Evolutionary conservation across 2,888 invertebrate genomes (phyloP).

Genomic region (Trimorus sp.): DNA sequence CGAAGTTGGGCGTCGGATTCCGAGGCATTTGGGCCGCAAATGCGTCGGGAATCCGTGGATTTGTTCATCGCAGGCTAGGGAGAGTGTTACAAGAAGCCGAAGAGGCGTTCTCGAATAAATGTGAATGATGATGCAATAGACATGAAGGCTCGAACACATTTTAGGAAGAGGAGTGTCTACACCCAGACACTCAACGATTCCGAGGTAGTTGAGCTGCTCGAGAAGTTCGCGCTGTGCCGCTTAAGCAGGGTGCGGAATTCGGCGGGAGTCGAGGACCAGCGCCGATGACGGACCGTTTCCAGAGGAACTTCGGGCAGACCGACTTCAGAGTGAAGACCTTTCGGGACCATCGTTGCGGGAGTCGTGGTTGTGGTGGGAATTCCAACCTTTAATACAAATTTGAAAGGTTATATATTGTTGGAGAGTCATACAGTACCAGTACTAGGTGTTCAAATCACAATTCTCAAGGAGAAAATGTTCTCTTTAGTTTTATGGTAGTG

Average conservation of each 20-base stretch:
- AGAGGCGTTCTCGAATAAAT: slow-evolving; percentile 26
- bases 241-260: slow-evolving; percentile 77
- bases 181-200: slow-evolving; percentile 80
- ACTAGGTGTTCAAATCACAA: too few species aligned
- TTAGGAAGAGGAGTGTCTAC: slow-evolving; percentile 40
- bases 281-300: slow-evolving; percentile 75
- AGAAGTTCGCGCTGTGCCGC: slow-evolving; percentile 75
- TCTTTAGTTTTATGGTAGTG: too few species aligned
- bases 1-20: too few species aligned
- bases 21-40: too few species aligned
- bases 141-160: background rate
- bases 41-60: too few species aligned
- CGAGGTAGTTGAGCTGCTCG: slow-evolving; percentile 70
- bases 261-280: slow-evolving; percentile 79
- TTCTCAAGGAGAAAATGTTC: too few species aligned
- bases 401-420: background rate
- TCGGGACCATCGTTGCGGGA: slow-evolving; percentile 70
- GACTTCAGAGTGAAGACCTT: slow-evolving; percentile 78
- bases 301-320: slow-evolving; percentile 78
- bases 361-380: slow-evolving; percentile 82
- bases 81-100: slow-evolving; percentile 13
- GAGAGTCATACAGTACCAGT: too few species aligned
- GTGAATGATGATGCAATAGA: slow-evolving; percentile 2
- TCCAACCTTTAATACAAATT: slow-evolving; percentile 84
- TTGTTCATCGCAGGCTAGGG: too few species aligned